phyloP scores from a whole-genome alignment of 2,113 vertebrate genomes.

The Pelusios castaneus region DNA sequence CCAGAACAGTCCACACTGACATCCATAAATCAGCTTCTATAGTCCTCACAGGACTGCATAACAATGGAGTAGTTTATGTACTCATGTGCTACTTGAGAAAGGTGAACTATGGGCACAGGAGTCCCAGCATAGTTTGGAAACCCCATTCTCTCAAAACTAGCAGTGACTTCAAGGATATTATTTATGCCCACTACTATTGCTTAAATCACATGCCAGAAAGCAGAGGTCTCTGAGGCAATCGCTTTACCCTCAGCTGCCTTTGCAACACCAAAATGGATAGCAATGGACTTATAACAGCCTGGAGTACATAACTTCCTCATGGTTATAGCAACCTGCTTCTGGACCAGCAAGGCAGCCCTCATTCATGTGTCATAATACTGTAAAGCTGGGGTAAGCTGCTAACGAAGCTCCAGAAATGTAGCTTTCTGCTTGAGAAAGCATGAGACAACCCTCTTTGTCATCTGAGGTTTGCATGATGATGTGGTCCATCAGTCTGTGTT shows the following conservation, averaged over 20 bases:
- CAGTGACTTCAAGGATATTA: neutral
- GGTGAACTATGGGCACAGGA: neutral
- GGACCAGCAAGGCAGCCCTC: neutral
- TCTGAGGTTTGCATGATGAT: neutral
- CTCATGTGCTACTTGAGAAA: neutral
- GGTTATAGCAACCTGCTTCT: neutral
- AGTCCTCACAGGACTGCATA: neutral
- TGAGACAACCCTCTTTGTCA: neutral
- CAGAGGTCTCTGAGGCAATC: too few species aligned
- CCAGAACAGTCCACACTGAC: neutral
- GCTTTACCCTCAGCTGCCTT: neutral
- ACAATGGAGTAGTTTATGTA: neutral
- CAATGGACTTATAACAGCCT: neutral
- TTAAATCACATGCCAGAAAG: neutral
- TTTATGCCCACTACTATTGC: neutral
- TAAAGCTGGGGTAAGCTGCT: neutral
- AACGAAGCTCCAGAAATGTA: neutral
- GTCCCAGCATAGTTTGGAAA: neutral
- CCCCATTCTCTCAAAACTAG: neutral
- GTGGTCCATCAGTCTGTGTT: neutral
- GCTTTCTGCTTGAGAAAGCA: neutral
- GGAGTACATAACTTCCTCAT: neutral
- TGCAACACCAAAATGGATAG: neutral
- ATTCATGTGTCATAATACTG: neutral
- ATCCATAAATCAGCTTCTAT: neutral